Conservation (phyloP, 1,140 invertebrate species). For the Drosophila repletoides region DNA sequence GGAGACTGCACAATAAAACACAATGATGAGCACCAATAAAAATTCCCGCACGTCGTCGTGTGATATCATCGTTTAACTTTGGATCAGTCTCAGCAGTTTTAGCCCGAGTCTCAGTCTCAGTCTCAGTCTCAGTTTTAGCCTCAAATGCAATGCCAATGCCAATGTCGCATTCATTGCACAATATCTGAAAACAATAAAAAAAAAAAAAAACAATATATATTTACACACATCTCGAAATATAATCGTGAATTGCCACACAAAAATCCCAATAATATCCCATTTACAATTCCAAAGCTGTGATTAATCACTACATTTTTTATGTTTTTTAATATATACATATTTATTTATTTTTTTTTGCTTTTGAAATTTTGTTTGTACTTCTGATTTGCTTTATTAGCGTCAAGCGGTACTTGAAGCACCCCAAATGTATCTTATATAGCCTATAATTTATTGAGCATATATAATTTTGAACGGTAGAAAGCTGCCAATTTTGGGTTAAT, state of each 20-base stretch:
- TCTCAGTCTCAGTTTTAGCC: neutral
- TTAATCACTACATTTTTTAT: conserved; percentile 15
- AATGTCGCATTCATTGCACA: conserved; percentile 32
- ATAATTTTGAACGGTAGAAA: conserved; percentile 62
- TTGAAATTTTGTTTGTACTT: conserved; percentile 45
- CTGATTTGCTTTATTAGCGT: conserved; percentile 46
- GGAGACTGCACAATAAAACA: conserved; percentile 30
- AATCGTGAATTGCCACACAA: neutral
- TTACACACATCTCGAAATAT: conserved; percentile 5
- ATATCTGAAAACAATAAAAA: conserved; percentile 26
- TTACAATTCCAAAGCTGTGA: conserved; percentile 9
- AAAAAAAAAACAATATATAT: conserved; percentile 1
- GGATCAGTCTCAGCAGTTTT: conserved; percentile 24
- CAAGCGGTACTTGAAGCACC: conserved; percentile 13
- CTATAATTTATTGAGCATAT: conserved; percentile 37
- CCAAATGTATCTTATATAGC: conserved; percentile 29
- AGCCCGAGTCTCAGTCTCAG: neutral
- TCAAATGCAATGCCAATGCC: conserved; percentile 38
- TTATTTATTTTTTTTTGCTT: conserved; percentile 9
- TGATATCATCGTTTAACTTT: conserved; percentile 73
- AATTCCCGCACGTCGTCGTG: conserved; percentile 64
- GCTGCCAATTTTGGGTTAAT: conserved; percentile 50
- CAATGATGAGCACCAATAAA: conserved; percentile 74
- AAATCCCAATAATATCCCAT: conserved; percentile 17
- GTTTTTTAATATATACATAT: neutral